Evolutionary conservation across 2,888 invertebrate genomes (phyloP), one percentile per base, ranked within the genome.

Genomic region (Tachina grossa): DNA sequence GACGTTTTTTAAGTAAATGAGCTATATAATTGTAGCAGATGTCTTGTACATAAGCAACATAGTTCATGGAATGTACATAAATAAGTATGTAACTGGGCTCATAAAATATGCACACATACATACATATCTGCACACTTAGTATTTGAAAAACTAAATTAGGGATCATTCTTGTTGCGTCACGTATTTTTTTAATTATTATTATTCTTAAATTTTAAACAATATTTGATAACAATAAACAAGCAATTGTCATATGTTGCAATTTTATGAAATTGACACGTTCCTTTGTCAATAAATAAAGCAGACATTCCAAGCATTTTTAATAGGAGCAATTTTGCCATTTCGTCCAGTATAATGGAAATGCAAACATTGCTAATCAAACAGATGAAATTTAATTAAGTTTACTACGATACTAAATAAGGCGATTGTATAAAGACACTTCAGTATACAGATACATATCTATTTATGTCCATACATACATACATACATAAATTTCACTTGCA

Each of bases 321-420:
- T 49, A 59, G 57, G 8, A 51, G 11, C 16, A 75, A 59, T 63
- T n/a, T 72, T 53, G 43, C 9, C 39, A n/a, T 63, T 47, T 39
- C 47, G 41, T 19, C 41, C 63, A 31, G 22, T 49, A 41, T 57
- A 72, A 65, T 41, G 45, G 72, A 57, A 74, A 59, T 31, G 43
- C 74, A 74, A 80, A 80, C 74, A 80, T 41, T 55, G 47, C 72
- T 55, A 14, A 89, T 89, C 89, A 75, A 75, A 72, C 84, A 85
- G 22, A 90, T 87, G 87, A 87, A 87, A 86, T 89, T 91, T 78
- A 91, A 90, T 90, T 91, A 89, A 89, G 88, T 91, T 89, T 83
- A 69, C 63, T 80, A 69, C 63, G 74, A 85, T 55, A 11, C 53
- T n/a, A 19, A 68, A 71, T 43, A 68, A 51, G 61, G 53, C 81